A percentile compares a stretch with the other conserved stretches of the same genome.
Evolutionary conservation across 2,113 vertebrate genomes (phyloP).

Genomic region (Microcebus griseorufus): DNA sequence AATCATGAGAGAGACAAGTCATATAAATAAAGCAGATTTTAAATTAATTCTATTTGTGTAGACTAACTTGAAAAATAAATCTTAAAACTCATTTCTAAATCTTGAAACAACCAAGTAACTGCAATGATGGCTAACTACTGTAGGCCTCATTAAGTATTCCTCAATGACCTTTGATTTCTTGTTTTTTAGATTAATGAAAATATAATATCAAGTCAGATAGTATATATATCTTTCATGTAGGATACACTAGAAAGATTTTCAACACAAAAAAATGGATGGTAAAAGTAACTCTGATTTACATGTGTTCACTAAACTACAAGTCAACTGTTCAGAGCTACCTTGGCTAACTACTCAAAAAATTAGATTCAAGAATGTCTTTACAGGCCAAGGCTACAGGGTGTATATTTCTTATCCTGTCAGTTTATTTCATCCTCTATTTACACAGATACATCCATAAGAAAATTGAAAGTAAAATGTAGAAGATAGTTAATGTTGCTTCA

Average conservation of each 20-base stretch:
- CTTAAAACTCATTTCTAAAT: slow-evolving; percentile 34
- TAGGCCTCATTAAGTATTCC: background rate
- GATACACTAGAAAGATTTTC: slow-evolving; percentile 66
- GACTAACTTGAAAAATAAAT: slow-evolving; percentile 70
- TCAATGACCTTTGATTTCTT: background rate
- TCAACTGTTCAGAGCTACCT: slow-evolving; percentile 44
- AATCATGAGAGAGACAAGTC: slow-evolving; percentile 53
- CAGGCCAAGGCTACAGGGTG: background rate
- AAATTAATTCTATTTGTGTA: slow-evolving; percentile 68
- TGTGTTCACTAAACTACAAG: slow-evolving; percentile 40
- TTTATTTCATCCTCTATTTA: background rate
- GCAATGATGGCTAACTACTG: background rate
- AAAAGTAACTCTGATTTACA: slow-evolving; percentile 65
- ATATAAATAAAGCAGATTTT: slow-evolving; percentile 72
- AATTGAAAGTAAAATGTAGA: background rate
- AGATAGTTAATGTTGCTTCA: background rate
- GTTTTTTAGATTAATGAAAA: slow-evolving; percentile 44
- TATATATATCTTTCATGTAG: background rate
- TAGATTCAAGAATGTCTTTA: slow-evolving; percentile 29
- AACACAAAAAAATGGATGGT: slow-evolving; percentile 35
- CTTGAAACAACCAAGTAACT: slow-evolving; percentile 53
- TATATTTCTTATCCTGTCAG: background rate
- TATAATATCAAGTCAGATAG: slow-evolving; percentile 10
- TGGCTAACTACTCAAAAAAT: slow-evolving; percentile 51
- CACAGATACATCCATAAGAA: background rate